phyloP scores from a whole-genome alignment of 2,888 invertebrate genomes.

The Torymus aiolomorphi region DNA sequence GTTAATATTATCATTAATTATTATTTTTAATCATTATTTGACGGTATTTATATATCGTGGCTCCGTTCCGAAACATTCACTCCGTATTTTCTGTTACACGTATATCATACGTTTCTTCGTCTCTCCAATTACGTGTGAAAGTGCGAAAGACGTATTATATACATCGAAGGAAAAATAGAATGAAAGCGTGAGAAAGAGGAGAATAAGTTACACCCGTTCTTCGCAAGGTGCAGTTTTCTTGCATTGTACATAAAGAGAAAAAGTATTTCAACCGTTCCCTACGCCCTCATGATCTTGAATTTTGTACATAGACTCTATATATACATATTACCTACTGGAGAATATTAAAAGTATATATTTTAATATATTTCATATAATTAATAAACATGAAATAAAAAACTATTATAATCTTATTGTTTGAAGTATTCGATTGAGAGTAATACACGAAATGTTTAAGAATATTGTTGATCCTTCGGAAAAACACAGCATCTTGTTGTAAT shows the following conservation, averaged over 20 bases:
- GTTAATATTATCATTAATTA: too few species aligned
- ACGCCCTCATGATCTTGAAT: constrained; percentile 60
- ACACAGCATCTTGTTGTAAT: constrained; percentile 73
- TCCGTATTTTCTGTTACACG: too few species aligned
- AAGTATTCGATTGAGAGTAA: constrained; percentile 71
- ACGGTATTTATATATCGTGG: too few species aligned
- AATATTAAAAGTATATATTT: constrained; percentile 75
- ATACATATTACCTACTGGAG: constrained; percentile 66
- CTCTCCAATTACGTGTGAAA: too few species aligned
- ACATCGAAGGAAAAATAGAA: constrained; percentile 16
- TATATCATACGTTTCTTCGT: too few species aligned
- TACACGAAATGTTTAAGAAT: constrained; percentile 74
- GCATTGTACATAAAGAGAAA: constrained; percentile 72
- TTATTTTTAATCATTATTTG: too few species aligned
- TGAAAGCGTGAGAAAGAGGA: constrained; percentile 17
- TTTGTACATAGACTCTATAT: constrained; percentile 69
- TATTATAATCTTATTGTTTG: constrained; percentile 74
- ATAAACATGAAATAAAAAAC: constrained; percentile 68
- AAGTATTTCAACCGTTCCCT: constrained; percentile 43
- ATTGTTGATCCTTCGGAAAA: constrained; percentile 72
- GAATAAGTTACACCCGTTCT: constrained; percentile 63
- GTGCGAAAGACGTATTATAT: neutral
- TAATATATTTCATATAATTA: constrained; percentile 75
- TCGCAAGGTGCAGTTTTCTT: constrained; percentile 68
- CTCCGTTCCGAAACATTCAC: too few species aligned